Evolutionary conservation across 64 coral and sea anemone genomes (phyloP).

Genomic region (Stylophora pistillata): DNA sequence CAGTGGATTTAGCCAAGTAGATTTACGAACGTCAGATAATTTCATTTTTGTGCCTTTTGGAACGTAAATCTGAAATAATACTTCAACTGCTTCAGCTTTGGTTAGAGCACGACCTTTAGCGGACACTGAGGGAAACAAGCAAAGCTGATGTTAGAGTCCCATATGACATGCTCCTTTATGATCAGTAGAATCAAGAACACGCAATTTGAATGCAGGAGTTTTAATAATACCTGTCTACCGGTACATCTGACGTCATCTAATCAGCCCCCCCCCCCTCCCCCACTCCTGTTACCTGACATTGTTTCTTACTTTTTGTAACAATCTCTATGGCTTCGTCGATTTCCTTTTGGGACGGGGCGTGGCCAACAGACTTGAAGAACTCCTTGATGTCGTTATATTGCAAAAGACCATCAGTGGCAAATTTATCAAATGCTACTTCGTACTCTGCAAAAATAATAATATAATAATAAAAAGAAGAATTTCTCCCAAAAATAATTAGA

Average conservation of each 20-base stretch:
- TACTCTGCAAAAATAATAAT: slow-evolving; percentile 67
- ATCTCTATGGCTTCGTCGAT: slow-evolving; percentile 94
- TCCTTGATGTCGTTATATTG: slow-evolving; percentile 88
- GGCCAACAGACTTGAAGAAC: slow-evolving; percentile 83
- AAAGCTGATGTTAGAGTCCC: not conserved
- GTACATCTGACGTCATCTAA: no score
- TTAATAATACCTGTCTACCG: no score
- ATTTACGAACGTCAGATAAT: slow-evolving; percentile 88
- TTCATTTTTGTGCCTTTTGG: slow-evolving; percentile 92
- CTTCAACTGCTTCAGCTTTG: slow-evolving; percentile 95
- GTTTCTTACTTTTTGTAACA: slow-evolving; percentile 80
- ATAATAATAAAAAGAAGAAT: not conserved
- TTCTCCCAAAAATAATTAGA: not conserved
- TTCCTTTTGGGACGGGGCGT: slow-evolving; percentile 92
- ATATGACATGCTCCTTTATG: no score
- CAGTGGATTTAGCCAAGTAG: slow-evolving; percentile 97
- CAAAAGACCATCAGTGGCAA: slow-evolving; percentile 70
- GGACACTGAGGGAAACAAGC: slow-evolving; percentile 43
- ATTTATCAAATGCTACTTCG: slow-evolving; percentile 94
- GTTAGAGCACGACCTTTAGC: slow-evolving; percentile 85
- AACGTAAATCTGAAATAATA: slow-evolving; percentile 98
- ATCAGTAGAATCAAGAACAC: no score
- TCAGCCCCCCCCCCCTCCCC: no score
- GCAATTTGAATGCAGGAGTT: no score
- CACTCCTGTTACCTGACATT: no score